These are phyloP conservation scores for Myzus persicae DNA, from an alignment of 1,140 invertebrate genomes.

Conservation along the genomic window DNA sequence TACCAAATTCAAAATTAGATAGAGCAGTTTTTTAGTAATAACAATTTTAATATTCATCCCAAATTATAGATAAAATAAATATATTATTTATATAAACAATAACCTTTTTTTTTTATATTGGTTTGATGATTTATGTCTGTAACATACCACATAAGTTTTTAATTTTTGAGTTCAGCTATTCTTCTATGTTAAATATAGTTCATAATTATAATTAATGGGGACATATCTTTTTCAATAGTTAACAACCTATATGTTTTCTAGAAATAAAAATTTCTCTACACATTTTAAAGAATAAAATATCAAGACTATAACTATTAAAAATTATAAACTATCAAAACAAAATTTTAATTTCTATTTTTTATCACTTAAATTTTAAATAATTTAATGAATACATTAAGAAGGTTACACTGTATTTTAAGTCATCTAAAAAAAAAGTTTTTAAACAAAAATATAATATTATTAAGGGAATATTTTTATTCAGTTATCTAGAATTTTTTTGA, in stretches of 20 bases:
- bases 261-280: background rate
- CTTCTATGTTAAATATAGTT: background rate
- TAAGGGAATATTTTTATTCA: background rate
- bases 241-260: background rate
- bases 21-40: no score
- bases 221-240: background rate
- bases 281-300: background rate
- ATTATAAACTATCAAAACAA: no score
- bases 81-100: no score
- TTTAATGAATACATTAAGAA: background rate
- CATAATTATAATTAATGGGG: background rate
- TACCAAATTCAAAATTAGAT: no score
- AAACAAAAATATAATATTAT: background rate
- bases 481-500: background rate
- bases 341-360: background rate
- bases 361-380: background rate
- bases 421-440: background rate
- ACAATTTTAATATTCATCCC: no score
- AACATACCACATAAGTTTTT: no score
- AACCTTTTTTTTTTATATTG: no score
- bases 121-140: no score
- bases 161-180: no score
- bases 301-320: background rate
- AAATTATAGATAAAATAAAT: no score
- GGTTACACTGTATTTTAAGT: background rate